These are phyloP conservation scores for Dallia pectoralis DNA, from an alignment of 2,797 vertebrate genomes.

Conservation along the genomic window DNA sequence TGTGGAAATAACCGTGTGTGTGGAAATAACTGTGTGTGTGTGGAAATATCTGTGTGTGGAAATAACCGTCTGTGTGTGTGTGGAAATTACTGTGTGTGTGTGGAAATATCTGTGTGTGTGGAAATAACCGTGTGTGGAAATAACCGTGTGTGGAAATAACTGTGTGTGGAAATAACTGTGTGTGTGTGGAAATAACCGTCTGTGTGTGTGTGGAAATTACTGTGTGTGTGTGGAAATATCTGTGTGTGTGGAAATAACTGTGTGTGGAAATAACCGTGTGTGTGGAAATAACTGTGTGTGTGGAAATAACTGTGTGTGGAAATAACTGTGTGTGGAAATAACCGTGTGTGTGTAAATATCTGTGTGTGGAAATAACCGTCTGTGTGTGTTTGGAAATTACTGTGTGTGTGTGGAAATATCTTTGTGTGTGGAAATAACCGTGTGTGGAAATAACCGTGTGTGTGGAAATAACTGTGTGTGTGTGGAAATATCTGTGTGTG, in stretches of 20 bases:
- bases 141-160: background rate
- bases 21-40: background rate
- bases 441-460: too few species aligned
- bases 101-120: constrained; percentile 2
- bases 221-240: background rate
- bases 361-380: background rate
- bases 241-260: constrained; percentile 8
- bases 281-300: too few species aligned
- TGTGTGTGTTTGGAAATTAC: too few species aligned
- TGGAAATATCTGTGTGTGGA: too few species aligned
- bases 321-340: background rate
- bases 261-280: background rate
- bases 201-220: too few species aligned
- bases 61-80: too few species aligned
- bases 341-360: constrained; percentile 1
- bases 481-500: too few species aligned
- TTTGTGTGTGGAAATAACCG: too few species aligned
- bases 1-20: constrained; percentile 5
- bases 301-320: too few species aligned
- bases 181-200: too few species aligned
- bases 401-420: too few species aligned
- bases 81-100: background rate
- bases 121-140: constrained; percentile 1
- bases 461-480: too few species aligned
- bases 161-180: background rate